A percentile compares a stretch with the other conserved stretches of the same genome.
phyloP scores from a whole-genome alignment of 2,888 invertebrate species.

The Encarsia formosa region DNA sequence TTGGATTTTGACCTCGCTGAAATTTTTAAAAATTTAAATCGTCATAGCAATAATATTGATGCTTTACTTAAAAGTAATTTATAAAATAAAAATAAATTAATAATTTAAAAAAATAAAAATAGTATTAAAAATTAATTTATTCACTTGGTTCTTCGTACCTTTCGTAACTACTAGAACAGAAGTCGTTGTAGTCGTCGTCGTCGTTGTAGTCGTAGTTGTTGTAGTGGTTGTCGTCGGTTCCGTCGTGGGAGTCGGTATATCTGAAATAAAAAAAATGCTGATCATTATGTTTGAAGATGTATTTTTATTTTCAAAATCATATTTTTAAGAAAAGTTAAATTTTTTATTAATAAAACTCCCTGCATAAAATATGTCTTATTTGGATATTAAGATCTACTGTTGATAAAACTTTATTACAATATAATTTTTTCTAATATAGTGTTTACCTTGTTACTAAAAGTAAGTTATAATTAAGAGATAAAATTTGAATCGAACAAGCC shows the following conservation, averaged over 20 bases:
- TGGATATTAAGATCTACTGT: no score
- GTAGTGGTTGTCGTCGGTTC: conserved; percentile 31
- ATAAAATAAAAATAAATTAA: not conserved
- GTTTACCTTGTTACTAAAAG: no score
- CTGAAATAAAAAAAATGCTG: conserved; percentile 32
- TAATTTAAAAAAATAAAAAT: not conserved
- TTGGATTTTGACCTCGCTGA: not conserved
- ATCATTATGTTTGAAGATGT: not conserved
- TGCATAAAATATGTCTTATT: no score
- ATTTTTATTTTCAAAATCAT: conserved; percentile 3
- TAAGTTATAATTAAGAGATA: no score
- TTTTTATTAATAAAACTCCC: no score
- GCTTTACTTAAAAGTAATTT: no score
- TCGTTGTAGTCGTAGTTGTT: conserved; percentile 30
- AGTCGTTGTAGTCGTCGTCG: conserved; percentile 31
- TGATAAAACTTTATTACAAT: no score
- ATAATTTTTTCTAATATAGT: no score
- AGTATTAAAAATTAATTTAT: not conserved
- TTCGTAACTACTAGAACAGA: conserved; percentile 33
- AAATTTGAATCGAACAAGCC: no score
- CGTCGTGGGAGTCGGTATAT: conserved; percentile 43
- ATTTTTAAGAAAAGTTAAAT: not conserved
- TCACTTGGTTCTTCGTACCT: conserved; percentile 31
- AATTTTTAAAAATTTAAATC: not conserved
- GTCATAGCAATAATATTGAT: not conserved